Conservation (phyloP, 2,797 vertebrate species). For the Apogon talboti region DNA sequence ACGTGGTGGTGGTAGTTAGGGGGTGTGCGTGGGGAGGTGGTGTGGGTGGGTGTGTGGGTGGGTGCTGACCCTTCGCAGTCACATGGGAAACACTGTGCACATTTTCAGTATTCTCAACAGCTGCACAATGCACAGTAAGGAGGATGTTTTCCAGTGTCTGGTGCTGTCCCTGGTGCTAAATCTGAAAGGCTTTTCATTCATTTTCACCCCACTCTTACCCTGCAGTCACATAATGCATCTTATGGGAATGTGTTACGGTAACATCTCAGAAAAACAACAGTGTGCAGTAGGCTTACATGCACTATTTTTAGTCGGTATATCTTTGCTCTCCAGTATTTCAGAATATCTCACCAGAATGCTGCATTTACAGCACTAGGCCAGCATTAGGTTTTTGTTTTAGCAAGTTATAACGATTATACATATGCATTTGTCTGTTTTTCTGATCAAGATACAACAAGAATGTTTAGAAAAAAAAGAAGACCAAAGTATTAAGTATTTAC, state of each 20-base stretch:
- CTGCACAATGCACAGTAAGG: constrained; percentile 1
- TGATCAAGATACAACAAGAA: no score
- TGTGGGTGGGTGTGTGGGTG: constrained; percentile 57
- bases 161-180: constrained; percentile 83
- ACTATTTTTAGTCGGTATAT: constrained; percentile 5
- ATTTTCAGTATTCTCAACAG: constrained; percentile 33
- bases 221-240: not conserved
- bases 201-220: not conserved
- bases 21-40: constrained; percentile 25
- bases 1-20: constrained; percentile 51
- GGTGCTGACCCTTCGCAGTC: constrained; percentile 67
- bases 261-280: not conserved
- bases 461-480: no score
- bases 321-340: not conserved
- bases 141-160: constrained; percentile 34
- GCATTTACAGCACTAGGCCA: no score
- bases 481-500: no score
- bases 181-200: not conserved
- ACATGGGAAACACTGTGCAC: constrained; percentile 58
- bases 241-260: not conserved
- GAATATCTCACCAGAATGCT: not conserved
- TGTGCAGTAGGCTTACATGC: not conserved
- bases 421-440: no score
- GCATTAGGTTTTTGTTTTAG: no score
- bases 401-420: no score